Evolutionary conservation across 53 echinoderm and acorn worm species (phyloP).

Genomic region (Arbacia lixula): DNA sequence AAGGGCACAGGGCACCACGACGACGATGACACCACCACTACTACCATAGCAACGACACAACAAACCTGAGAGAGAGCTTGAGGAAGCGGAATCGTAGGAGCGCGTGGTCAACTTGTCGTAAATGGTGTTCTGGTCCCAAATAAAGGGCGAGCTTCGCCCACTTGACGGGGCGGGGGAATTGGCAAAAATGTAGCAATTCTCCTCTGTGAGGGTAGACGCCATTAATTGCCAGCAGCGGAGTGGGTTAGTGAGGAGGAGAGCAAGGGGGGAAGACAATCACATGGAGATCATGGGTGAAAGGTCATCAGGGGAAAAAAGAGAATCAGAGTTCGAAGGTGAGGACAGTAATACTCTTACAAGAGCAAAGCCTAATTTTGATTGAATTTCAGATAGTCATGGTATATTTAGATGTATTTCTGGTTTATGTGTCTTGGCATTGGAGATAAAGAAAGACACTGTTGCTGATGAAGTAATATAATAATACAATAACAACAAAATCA

Average conservation of each 20-base stretch:
- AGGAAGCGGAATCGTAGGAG: conserved; percentile 77
- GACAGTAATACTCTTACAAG: no score
- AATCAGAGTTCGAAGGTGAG: no score
- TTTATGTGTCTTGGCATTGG: no score
- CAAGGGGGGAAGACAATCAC: conserved; percentile 22
- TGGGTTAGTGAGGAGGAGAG: neutral
- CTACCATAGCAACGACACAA: conserved; percentile 18
- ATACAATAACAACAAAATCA: no score
- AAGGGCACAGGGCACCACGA: neutral
- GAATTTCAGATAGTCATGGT: no score
- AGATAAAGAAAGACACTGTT: no score
- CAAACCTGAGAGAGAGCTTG: conserved; percentile 93
- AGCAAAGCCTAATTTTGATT: no score
- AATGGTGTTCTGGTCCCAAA: conserved; percentile 92
- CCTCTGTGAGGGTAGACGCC: conserved; percentile 74
- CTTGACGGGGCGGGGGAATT: conserved; percentile 89
- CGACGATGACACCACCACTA: conserved; percentile 2
- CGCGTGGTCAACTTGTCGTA: conserved; percentile 92
- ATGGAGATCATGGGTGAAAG: no score
- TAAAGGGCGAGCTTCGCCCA: conserved; percentile 89
- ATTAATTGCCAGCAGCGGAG: no score
- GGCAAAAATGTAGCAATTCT: conserved; percentile 96
- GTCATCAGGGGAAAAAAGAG: no score
- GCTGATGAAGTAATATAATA: no score
- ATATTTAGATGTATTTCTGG: no score